Percentiles rank a stretch among this genome's conserved stretches.
Evolutionary conservation across 2,888 invertebrate genomes (phyloP).

Genomic region (Therioaphis trifolii): DNA sequence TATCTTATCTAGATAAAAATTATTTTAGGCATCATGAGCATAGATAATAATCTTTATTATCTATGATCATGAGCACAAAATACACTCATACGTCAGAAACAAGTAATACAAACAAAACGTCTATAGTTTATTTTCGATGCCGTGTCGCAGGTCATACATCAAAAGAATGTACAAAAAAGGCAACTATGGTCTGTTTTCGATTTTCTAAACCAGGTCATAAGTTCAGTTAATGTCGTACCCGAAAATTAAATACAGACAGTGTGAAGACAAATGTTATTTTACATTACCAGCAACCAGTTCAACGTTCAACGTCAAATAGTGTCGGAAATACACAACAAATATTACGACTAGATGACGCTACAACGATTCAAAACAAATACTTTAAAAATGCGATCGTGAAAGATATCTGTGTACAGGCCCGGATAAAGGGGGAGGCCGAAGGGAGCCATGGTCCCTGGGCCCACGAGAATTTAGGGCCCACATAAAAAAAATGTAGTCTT

Average conservation of each 20-base stretch:
- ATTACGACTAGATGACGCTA: neutral
- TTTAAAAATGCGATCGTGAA: neutral
- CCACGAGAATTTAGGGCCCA: too few relatives aligned
- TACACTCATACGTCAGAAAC: neutral
- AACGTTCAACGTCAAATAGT: neutral
- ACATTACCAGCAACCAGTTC: too few relatives aligned
- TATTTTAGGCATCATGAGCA: too few relatives aligned
- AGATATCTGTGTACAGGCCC: neutral
- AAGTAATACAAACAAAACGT: neutral
- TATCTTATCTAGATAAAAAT: too few relatives aligned
- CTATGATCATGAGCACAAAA: neutral
- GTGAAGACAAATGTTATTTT: neutral
- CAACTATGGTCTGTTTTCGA: neutral
- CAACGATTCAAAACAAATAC: constrained; percentile 5
- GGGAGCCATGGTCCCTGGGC: too few relatives aligned
- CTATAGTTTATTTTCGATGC: neutral
- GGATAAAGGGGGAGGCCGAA: too few relatives aligned
- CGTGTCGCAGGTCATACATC: neutral
- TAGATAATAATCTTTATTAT: too few relatives aligned
- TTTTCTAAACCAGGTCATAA: neutral
- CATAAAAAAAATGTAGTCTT: too few relatives aligned
- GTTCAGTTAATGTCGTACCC: neutral
- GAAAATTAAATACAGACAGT: too few relatives aligned
- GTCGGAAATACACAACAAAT: neutral
- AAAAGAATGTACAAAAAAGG: neutral